A percentile compares a stretch with the other conserved stretches of the same genome.
These are phyloP conservation scores for Pollenia angustigena DNA, from an alignment of 2,888 invertebrate species.

Conservation along the genomic window DNA sequence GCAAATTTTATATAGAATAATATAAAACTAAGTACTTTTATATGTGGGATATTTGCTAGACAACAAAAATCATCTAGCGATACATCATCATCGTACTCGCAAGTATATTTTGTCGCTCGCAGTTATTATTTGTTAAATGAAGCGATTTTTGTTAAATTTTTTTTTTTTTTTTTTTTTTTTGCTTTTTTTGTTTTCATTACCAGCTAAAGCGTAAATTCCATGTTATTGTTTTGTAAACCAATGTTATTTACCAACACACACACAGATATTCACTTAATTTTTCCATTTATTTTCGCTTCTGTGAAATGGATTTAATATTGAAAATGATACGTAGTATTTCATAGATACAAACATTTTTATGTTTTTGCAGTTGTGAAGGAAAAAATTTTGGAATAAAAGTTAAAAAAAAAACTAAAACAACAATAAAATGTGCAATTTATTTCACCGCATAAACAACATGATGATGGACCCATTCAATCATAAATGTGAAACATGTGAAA, in stretches of 20 bases:
- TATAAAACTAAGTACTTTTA: not conserved
- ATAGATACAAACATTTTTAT: conserved; percentile 15
- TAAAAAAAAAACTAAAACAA: conserved; percentile 77
- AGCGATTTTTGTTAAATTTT: conserved; percentile 80
- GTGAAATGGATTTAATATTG: conserved; percentile 74
- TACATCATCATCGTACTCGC: not conserved
- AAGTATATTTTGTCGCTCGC: conserved; percentile 75
- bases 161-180: conserved; percentile 15
- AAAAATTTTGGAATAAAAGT: conserved; percentile 28
- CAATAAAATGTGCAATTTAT: conserved; percentile 52
- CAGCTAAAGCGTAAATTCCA: conserved; percentile 80
- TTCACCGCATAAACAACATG: conserved; percentile 49
- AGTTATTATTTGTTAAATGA: conserved; percentile 83
- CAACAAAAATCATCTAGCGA: conserved; percentile 7
- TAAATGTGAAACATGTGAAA: conserved; percentile 64
- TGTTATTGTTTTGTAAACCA: conserved; percentile 71
- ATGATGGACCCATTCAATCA: conserved; percentile 37
- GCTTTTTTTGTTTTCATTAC: conserved; percentile 76
- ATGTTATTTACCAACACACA: conserved; percentile 40
- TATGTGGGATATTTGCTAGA: conserved; percentile 13
- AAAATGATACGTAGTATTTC: conserved; percentile 75
- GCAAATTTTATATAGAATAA: not conserved
- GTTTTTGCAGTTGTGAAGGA: conserved; percentile 36
- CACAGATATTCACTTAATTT: conserved; percentile 27
- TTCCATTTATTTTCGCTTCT: conserved; percentile 29